Evolutionary conservation across 1,140 invertebrate species (phyloP).

Genomic region (Ridgeia piscesae): DNA sequence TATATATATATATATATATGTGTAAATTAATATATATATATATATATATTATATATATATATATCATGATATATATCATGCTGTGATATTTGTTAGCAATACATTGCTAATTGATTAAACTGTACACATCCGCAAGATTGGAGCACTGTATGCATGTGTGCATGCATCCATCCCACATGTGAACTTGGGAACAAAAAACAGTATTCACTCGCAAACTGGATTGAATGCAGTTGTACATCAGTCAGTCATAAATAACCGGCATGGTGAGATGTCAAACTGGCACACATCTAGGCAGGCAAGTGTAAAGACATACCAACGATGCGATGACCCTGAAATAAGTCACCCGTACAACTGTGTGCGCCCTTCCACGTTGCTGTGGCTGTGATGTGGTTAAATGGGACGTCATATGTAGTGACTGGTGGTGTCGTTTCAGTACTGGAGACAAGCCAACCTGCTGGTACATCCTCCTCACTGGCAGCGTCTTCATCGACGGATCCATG

Average conservation of each 20-base stretch:
- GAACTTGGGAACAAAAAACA: background rate
- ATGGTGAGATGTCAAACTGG: background rate
- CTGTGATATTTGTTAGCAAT: too few species aligned
- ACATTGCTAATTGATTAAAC: too few species aligned
- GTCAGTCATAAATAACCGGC: background rate
- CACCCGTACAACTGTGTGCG: background rate
- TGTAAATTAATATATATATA: too few species aligned
- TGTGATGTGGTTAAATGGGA: background rate
- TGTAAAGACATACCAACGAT: background rate
- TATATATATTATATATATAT: too few species aligned
- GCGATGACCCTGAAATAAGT: background rate
- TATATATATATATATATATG: too few species aligned
- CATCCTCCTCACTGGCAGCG: slow-evolving; percentile 79
- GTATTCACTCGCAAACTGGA: background rate
- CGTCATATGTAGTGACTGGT: background rate
- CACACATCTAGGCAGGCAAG: background rate
- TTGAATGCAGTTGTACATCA: background rate
- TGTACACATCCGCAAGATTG: too few species aligned
- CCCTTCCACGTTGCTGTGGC: background rate
- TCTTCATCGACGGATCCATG: slow-evolving; percentile 88
- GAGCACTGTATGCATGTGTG: too few species aligned
- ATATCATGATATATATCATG: too few species aligned
- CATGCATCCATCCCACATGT: too few species aligned
- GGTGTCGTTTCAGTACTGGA: slow-evolving; percentile 70
- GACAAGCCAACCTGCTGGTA: slow-evolving; percentile 82